Percentiles rank a stretch among this genome's conserved stretches.
phyloP scores from a whole-genome alignment of 1,140 invertebrate genomes.

The Apis mellifera region Amel_HAv3.1 CM009940.2:8533501-8534000 shows the following conservation, averaged over 20 bases:
- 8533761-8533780: slow-evolving; percentile 58
- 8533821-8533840: slow-evolving; percentile 48
- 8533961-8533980: slow-evolving; percentile 14
- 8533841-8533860: slow-evolving; percentile 27
- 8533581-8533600: slow-evolving; percentile 1
- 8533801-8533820: slow-evolving; percentile 21
- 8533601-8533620: slow-evolving; percentile 21
- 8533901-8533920: slow-evolving; percentile 13
- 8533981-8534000: neutral
- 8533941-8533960: slow-evolving; percentile 41
- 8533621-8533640: slow-evolving; percentile 50
- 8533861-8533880: slow-evolving; percentile 32
- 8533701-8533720: slow-evolving; percentile 40
- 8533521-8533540: neutral
- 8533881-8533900: slow-evolving; percentile 34
- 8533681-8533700: slow-evolving; percentile 39
- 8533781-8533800: slow-evolving; percentile 55
- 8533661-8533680: slow-evolving; percentile 19
- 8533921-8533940: slow-evolving; percentile 44
- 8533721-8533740: slow-evolving; percentile 17
- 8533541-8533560: neutral
- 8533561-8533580: neutral
- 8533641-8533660: slow-evolving; percentile 26
- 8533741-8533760: slow-evolving; percentile 36
- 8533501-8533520: neutral